Base-by-base conservation (phyloP, 30 jellyfish, hydroid and myxozoan species). In the Mastigias papua region DNA sequence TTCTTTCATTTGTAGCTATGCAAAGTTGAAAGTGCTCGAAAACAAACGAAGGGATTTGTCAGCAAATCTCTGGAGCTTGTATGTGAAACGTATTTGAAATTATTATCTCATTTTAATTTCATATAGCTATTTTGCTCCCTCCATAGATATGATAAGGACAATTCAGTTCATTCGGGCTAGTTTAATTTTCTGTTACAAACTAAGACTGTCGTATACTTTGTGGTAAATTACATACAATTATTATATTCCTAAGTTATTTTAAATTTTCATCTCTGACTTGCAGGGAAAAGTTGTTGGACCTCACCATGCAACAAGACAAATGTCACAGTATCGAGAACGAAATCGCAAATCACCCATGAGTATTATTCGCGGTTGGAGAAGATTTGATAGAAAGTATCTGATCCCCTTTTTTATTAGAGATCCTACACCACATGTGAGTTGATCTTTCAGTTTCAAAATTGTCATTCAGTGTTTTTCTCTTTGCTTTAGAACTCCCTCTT, bases 341-440 rank as follows among this genome's bases (percentile, higher is more conserved):
- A 90, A 74, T 19, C 89, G 96, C 19, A 94, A 94, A 80, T 89
- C 97, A 1, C 98, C 98, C n/a, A 94, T 94, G 97, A 94, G 98
- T 31, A 80, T 94, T 32, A 82, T 94, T 27, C 96, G 98, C 29
- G 98, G 98, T 17, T 94, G 98, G 98, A 61, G 98, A 73, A 72
- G 98, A 83, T 94, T 94, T 66, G 98, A 94, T 84, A 80, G 92
- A 76, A 88, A 82, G 49, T 94, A 78, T 78, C 61, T 94, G 66
- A 94, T 94, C 83, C 98, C 98, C 9, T 94, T 94, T 87, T 89
- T 94, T 75, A 89, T 94, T 15, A 58, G 90, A 27, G 91, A 69
- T 29, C 84, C 88, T 17, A 94, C 89, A 4, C 84, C 96, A 58
- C 68, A 48, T 49, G 98, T 93, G 66, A 48, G 86, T 46, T 61